Evolutionary conservation across 2,113 vertebrate species (phyloP), one percentile per base, ranked within the genome.

Genomic region (Saguinus imperator): DNA sequence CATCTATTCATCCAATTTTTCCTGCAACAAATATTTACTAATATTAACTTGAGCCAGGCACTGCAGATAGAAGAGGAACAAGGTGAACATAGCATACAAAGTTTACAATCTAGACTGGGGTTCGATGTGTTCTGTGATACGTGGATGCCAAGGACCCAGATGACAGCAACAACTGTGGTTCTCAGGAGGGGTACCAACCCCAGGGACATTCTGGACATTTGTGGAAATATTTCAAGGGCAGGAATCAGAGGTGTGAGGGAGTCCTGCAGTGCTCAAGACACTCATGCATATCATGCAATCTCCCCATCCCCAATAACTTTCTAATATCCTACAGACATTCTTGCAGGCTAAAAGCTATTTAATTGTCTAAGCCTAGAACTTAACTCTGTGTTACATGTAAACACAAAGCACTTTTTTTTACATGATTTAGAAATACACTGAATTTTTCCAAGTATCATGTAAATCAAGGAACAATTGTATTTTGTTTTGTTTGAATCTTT

Each of bases 371-470:
- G 40, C 16, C 68, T 72, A 23, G 55, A 95, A 61, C 12, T 52
- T 88, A 72, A 93, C 37, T 10, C 13, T 40, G n/a, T 32, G 43
- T 55, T 57, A 75, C 16, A 52, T 5, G 55, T 45, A 73, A 86
- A 76, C 37, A 83, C 23, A 72, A 94, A 93, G 43, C 25, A 48
- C 43, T 17, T 29, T 64, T 64, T 82, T 89, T n/a, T 80, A 32
- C 45, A 93, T 27, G 27, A 88, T 57, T 93, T 91, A 80, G 35
- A 88, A 88, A 77, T 52, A 73, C 17, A 68, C 25, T 68, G 37
- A 77, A 57, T 89, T 96, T 96, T 96, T 96, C 87, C 40, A 32
- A 91, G 61, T 89, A 91, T 72, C 4, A 1, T 16, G 43, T 91
- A 89, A 68, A 89, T 77, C 13, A 89, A 94, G 45, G 29, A 79